Base-by-base conservation (phyloP, 2,888 invertebrate genomes). In the Drosophila borealis region DNA sequence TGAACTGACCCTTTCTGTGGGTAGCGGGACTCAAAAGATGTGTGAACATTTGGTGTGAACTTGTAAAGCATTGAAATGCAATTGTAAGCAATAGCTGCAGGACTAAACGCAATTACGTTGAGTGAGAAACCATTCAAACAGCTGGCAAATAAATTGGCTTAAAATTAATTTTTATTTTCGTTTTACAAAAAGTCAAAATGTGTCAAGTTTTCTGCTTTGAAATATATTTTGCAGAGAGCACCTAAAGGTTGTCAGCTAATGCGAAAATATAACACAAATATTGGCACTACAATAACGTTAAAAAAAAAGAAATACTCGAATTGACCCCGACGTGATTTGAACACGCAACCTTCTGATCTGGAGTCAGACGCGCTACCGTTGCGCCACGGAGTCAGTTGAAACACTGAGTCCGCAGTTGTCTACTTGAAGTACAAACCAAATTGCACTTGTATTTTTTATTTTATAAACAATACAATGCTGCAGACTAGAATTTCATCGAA, bases 271-370 rank as follows among this genome's bases (percentile, higher is more conserved):
- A 29, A 29, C 29, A 8, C 25, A 25, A 11, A 2, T 14, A 14
- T 48, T 56, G 25, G 25, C 9, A 46, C 6, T n/a, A 37, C 37
- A 37, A 11, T 11, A 13, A 8, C n/a, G n/a, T n/a, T 33, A 21
- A 33, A 42, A 34, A 74, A 51, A 39, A 10, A 0, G 0, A 8
- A 2, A 0, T 3, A 0, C 0, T 1, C 2, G 3, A 5, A 2
- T 25, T 86, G 82, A 86, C 87, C 82, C 82, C 87, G 84, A 86
- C 82, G 82, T 86, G 82, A 82, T 82, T 86, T 82, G 82, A 82
- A 82, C 82, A 86, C 82, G 87, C 82, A 82, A 82, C 82, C 87
- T 82, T 82, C 82, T 83, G 87, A 82, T 82, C 87, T 82, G 82
- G 82, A 82, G 82, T 82, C 82, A 83, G 82, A 82, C 81, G 81